Evolutionary conservation across 2,888 invertebrate genomes (phyloP), one percentile per base, ranked within the genome.

Genomic region (Andrena flavipes): DNA sequence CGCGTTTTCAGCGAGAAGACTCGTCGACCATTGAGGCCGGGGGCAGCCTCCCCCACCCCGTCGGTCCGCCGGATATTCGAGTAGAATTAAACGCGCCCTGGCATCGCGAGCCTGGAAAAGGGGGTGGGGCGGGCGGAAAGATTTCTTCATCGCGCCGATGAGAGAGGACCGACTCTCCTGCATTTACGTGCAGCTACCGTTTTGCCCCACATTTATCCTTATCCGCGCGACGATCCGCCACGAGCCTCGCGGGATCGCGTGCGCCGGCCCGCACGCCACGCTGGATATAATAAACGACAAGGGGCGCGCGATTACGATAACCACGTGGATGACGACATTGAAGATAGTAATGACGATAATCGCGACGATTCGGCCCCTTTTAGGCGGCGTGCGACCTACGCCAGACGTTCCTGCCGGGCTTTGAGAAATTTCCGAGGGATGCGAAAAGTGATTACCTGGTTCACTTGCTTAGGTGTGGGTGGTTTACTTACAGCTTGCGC

Each of bases 251-350:
- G 60, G 26, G 68, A 76, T 84, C 80, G 84, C 83, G 79, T 75
- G 83, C 80, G 80, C n/a, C 60, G 29, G 29, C 13, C 80, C 54
- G 80, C 84, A 67, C 76, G 73, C 74, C 33, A 29, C n/a, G 10
- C 23, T 54, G 65, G 33, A 76, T 33, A 74, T 74, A 70, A 70
- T 69, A 30, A 71, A 59, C 56, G 20, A 23, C 42, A 29, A 60
- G 48, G 67, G 59, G 63, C 63, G 33, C 76, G 72, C 26, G 81
- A 77, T 85, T 80, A 80, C 74, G 76, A 63, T 87, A 86, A 86
- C 84, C 69, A 84, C 69, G 79, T 54, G 73, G 77, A 84, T 84
- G 80, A 87, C 78, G 85, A 84, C 35, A 51, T 76, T 76, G 42
- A 26, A 7, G 54, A 56, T 56, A 74, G 51, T 83, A 86, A 87